Conservation (phyloP, 1,140 invertebrate genomes). For the Galendromus occidentalis region DNA sequence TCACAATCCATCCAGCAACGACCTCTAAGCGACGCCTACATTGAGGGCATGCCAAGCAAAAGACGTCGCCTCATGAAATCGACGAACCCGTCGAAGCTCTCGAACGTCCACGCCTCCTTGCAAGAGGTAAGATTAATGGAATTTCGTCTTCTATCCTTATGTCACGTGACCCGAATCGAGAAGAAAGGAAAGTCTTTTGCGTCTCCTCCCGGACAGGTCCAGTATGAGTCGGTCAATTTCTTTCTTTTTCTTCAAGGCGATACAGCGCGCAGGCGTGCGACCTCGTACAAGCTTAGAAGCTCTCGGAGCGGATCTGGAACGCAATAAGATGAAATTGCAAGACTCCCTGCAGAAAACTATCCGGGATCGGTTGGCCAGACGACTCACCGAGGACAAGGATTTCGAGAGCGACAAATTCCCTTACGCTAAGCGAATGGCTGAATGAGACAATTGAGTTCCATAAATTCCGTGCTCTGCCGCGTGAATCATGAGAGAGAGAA, state of each 20-base stretch:
- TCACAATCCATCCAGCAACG: background rate
- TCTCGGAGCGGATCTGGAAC: background rate
- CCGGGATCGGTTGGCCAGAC: background rate
- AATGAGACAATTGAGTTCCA: too few species aligned
- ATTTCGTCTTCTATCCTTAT: too few species aligned
- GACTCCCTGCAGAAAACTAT: background rate
- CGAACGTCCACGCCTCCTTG: background rate
- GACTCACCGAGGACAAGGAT: conserved; percentile 3
- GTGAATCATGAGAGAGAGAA: too few species aligned
- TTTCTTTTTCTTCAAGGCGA: background rate
- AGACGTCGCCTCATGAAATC: conserved; percentile 1
- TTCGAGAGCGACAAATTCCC: conserved; percentile 6
- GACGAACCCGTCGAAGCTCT: background rate
- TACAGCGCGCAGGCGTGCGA: conserved; percentile 4
- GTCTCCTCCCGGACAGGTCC: too few species aligned
- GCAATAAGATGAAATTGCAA: background rate
- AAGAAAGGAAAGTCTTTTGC: too few species aligned
- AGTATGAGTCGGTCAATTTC: too few species aligned
- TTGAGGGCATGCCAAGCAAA: background rate
- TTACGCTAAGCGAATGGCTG: background rate
- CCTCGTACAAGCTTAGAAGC: background rate
- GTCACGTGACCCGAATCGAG: too few species aligned
- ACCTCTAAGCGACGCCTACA: background rate
- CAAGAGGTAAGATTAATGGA: background rate
- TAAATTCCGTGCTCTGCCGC: too few species aligned